These are phyloP conservation scores for Nomada goodeniana DNA, from an alignment of 2,888 invertebrate species.

Conservation along the genomic window DNA sequence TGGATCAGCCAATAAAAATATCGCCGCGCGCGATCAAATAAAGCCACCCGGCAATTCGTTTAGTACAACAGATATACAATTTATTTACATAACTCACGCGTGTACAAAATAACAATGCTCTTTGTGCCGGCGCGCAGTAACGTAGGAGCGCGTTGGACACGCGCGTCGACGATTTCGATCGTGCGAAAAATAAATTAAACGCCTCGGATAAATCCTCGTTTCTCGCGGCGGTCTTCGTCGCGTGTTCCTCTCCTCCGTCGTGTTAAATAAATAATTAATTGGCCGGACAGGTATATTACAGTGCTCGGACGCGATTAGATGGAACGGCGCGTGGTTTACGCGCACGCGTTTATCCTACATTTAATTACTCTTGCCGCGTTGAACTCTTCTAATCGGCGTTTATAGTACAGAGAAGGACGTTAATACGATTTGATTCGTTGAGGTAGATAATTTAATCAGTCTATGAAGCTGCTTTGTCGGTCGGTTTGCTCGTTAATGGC, in stretches of 20 bases:
- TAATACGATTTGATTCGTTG: constrained; percentile 82
- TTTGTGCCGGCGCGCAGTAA: constrained; percentile 60
- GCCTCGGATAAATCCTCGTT: neutral
- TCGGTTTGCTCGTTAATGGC: constrained; percentile 62
- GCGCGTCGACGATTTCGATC: neutral
- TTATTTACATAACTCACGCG: constrained; percentile 77
- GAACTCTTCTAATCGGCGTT: constrained; percentile 60
- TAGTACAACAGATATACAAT: constrained; percentile 78
- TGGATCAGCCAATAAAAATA: neutral
- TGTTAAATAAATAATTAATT: constrained; percentile 77
- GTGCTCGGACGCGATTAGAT: constrained; percentile 56
- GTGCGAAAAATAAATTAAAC: constrained; percentile 51
- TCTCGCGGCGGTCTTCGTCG: neutral
- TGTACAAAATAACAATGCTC: constrained; percentile 52
- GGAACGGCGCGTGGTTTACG: constrained; percentile 49
- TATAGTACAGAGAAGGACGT: constrained; percentile 75
- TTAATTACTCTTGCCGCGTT: constrained; percentile 64
- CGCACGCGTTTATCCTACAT: constrained; percentile 50
- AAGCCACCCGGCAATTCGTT: constrained; percentile 15
- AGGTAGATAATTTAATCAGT: constrained; percentile 83
- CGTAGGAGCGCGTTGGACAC: constrained; percentile 12
- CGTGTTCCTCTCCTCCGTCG: constrained; percentile 11
- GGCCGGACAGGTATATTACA: constrained; percentile 75
- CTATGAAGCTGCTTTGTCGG: constrained; percentile 77
- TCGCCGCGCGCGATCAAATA: neutral